These are phyloP conservation scores for Planococcus citri DNA, from an alignment of 1,140 invertebrate species.

Conservation along the genomic window DNA sequence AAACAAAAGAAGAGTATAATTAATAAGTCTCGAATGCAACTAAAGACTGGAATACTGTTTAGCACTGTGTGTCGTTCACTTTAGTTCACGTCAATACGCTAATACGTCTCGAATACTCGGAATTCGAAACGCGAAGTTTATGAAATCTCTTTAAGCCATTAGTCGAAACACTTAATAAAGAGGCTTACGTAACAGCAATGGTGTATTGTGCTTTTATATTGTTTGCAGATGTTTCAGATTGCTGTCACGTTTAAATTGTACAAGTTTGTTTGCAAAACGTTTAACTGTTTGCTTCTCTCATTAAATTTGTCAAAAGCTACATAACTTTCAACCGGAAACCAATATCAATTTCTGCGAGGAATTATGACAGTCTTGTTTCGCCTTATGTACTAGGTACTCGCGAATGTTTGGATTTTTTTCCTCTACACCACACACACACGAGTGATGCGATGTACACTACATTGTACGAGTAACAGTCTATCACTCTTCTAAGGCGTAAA, in stretches of 20 bases:
- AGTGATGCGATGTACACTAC: no score
- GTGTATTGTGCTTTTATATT: background rate
- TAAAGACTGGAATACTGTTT: no score
- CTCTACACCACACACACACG: no score
- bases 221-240: background rate
- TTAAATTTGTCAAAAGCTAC: constrained; percentile 3
- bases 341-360: background rate
- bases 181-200: background rate
- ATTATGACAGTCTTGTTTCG: background rate
- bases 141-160: constrained; percentile 7
- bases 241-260: constrained; percentile 6
- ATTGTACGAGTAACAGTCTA: no score
- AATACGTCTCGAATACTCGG: no score
- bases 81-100: no score
- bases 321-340: background rate
- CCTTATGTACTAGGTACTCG: no score
- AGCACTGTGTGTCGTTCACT: no score
- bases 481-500: no score
- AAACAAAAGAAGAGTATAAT: no score
- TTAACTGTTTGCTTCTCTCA: constrained; percentile 7
- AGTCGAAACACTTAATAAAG: constrained; percentile 3
- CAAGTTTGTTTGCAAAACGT: background rate
- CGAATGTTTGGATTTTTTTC: no score
- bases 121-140: background rate
- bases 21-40: no score